phyloP scores from a whole-genome alignment of 30 jellyfish, hydroid and myxozoan genomes.

The Chrysaora quinquecirrha region DNA sequence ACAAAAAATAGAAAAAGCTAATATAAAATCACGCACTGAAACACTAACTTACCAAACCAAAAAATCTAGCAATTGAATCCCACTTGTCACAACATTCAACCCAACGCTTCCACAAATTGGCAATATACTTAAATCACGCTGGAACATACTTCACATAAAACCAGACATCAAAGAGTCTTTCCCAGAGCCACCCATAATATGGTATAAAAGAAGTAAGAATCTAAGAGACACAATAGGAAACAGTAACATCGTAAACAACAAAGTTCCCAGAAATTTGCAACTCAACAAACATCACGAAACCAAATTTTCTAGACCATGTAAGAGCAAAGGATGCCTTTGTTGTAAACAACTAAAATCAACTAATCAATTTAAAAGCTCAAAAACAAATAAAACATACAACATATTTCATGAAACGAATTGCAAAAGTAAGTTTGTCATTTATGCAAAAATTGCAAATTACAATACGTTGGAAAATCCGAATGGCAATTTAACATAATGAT shows the following conservation, averaged over 20 bases:
- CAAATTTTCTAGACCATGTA: slow-evolving; percentile 25
- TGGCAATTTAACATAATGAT: slow-evolving; percentile 4
- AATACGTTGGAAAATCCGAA: not conserved
- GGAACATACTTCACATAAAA: slow-evolving; percentile 20
- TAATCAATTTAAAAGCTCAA: not conserved
- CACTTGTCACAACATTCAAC: too few species aligned
- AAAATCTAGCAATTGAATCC: slow-evolving; percentile 1
- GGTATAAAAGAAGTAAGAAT: slow-evolving; percentile 25
- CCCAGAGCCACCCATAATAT: slow-evolving; percentile 21
- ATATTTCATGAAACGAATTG: not conserved
- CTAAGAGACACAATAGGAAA: slow-evolving; percentile 15
- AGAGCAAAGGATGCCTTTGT: slow-evolving; percentile 9
- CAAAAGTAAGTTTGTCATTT: too few species aligned
- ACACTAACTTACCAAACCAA: slow-evolving; percentile 18
- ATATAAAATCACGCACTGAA: not conserved
- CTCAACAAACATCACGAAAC: slow-evolving; percentile 4
- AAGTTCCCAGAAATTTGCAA: not conserved
- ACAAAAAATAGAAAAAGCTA: slow-evolving; percentile 17
- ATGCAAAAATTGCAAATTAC: not conserved
- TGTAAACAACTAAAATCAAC: not conserved
- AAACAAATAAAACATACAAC: not conserved
- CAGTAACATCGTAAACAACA: slow-evolving; percentile 16
- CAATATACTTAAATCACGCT: slow-evolving; percentile 5
- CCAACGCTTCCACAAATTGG: slow-evolving; percentile 31
- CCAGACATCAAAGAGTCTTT: not conserved